Percentiles rank a stretch among this genome's conserved stretches.
Evolutionary conservation across 1,140 invertebrate species (phyloP).

Genomic region (Scaptomyza montana): DNA sequence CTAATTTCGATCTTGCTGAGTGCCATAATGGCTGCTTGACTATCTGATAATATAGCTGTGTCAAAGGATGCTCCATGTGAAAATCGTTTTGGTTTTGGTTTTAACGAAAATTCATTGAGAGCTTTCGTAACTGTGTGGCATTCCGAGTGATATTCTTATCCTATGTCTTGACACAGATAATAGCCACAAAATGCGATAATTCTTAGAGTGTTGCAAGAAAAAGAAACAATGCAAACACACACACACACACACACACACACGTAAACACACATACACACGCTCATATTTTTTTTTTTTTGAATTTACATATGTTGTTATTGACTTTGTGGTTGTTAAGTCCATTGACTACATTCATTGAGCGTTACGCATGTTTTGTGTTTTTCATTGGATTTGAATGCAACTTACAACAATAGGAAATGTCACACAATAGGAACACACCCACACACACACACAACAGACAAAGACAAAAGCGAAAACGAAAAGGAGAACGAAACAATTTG

Average conservation of each 20-base stretch:
- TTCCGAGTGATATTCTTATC: background rate
- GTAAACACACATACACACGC: background rate
- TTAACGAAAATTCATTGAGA: background rate
- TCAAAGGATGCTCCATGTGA: too few species aligned
- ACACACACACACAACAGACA: conserved; percentile 8
- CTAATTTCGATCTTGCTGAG: too few species aligned
- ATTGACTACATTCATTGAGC: conserved; percentile 32
- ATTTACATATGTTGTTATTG: conserved; percentile 14
- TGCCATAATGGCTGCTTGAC: too few species aligned
- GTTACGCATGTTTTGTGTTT: conserved; percentile 28
- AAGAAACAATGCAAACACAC: background rate
- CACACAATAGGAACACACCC: background rate
- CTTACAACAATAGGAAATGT: conserved; percentile 11
- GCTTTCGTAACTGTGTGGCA: background rate
- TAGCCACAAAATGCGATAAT: conserved; percentile 8
- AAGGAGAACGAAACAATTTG: conserved; percentile 8
- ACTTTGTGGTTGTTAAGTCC: conserved; percentile 23
- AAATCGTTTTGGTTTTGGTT: too few species aligned
- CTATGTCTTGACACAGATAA: conserved; percentile 26
- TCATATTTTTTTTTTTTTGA: conserved; percentile 7
- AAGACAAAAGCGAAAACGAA: conserved; percentile 3
- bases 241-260: conserved; percentile 3
- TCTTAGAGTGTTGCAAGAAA: background rate
- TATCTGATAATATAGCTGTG: too few species aligned
- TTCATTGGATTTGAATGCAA: conserved; percentile 15